These are phyloP conservation scores for Amphipoea oculea DNA, from an alignment of 2,888 invertebrate species.

Conservation along the genomic window DNA sequence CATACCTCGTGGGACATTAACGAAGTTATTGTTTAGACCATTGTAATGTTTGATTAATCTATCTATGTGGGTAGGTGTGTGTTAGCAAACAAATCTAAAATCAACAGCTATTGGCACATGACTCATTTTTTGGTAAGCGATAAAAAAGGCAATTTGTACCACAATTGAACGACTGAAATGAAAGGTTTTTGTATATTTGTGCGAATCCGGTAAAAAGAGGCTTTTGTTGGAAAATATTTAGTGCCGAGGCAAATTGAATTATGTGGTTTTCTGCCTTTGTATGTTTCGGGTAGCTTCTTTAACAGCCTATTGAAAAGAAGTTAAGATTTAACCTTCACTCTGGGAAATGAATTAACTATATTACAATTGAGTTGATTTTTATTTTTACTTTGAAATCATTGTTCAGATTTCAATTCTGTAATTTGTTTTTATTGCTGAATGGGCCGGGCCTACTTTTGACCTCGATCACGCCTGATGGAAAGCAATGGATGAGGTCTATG, in stretches of 20 bases:
- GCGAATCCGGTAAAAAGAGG: conserved; percentile 27
- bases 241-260: conserved; percentile 21
- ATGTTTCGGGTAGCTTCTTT: background rate
- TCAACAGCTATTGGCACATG: conserved; percentile 43
- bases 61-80: conserved; percentile 36
- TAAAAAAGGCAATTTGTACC: conserved; percentile 59
- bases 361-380: background rate
- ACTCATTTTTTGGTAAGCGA: conserved; percentile 56
- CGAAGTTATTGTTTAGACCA: conserved; percentile 60
- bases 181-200: conserved; percentile 56
- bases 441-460: background rate
- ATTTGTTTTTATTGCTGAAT: background rate
- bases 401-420: background rate
- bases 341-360: background rate
- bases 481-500: background rate
- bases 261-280: conserved; percentile 30
- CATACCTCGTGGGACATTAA: conserved; percentile 44
- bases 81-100: conserved; percentile 37
- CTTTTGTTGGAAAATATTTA: conserved; percentile 40
- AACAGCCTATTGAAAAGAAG: background rate
- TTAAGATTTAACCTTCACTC: background rate
- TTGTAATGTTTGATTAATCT: conserved; percentile 36
- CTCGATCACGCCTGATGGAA: background rate
- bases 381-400: background rate
- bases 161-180: conserved; percentile 52